A percentile compares a stretch with the other conserved stretches of the same genome.
phyloP scores from a whole-genome alignment of 2,797 vertebrate genomes.

The Bradypodion pumilum region DNA sequence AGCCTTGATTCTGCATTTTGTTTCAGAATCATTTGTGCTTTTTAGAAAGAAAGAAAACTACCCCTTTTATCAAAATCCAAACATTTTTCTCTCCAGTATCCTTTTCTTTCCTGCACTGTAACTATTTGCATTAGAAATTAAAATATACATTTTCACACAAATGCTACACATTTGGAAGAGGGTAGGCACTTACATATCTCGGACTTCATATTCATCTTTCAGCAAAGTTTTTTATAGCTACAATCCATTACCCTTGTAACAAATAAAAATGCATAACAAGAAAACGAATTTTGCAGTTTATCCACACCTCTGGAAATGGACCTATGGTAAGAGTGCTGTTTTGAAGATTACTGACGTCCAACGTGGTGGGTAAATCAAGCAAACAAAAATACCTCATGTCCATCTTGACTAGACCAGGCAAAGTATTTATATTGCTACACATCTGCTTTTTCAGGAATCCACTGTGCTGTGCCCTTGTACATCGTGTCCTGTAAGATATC shows the following conservation, averaged over 20 bases:
- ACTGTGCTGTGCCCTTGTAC: slow-evolving; percentile 25
- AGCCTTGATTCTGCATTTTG: slow-evolving; percentile 13
- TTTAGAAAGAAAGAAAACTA: slow-evolving; percentile 51
- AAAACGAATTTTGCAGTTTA: slow-evolving; percentile 49
- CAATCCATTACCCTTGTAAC: slow-evolving; percentile 37
- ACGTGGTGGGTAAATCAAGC: slow-evolving; percentile 43
- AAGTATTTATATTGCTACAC: slow-evolving; percentile 41
- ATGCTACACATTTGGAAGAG: slow-evolving; percentile 22
- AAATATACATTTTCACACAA: slow-evolving; percentile 30
- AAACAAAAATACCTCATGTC: not conserved
- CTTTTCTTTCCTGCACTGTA: slow-evolving; percentile 58
- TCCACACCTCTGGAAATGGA: slow-evolving; percentile 48
- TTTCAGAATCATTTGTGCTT: slow-evolving; percentile 25
- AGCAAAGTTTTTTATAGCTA: slow-evolving; percentile 39
- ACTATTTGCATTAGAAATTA: slow-evolving; percentile 64
- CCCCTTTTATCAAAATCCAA: not conserved
- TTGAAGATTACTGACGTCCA: slow-evolving; percentile 50
- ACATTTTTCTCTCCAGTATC: slow-evolving; percentile 29
- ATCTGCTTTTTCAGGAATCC: not conserved
- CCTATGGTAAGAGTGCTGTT: slow-evolving; percentile 17
- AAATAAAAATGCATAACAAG: slow-evolving; percentile 45
- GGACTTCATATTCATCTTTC: slow-evolving; percentile 33
- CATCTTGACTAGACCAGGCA: slow-evolving; percentile 23
- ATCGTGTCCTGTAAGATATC: not conserved
- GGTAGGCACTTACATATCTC: slow-evolving; percentile 75